A percentile compares a stretch with the other conserved stretches of the same genome.
Evolutionary conservation across 1,140 invertebrate species (phyloP).

Genomic region (Macrocentrus cingulum): DNA sequence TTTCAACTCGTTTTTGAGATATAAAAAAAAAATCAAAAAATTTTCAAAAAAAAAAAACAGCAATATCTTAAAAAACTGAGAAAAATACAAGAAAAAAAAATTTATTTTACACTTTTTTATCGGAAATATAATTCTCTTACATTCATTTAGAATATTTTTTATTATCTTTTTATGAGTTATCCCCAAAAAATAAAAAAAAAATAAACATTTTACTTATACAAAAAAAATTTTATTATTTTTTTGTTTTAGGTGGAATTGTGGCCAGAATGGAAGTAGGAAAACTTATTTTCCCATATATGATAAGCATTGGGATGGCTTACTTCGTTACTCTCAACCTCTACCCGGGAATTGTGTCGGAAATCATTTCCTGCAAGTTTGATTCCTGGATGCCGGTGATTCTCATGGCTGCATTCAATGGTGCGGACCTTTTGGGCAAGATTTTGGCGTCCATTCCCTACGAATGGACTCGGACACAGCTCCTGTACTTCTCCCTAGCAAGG

Average conservation of each 20-base stretch:
- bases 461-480: slow-evolving; percentile 75
- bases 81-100: no score
- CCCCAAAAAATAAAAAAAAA: no score
- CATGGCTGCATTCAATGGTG: slow-evolving; percentile 85
- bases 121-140: no score
- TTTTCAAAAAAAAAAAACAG: no score
- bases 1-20: no score
- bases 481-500: slow-evolving; percentile 70
- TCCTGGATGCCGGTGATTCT: slow-evolving; percentile 90
- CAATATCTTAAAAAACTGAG: no score
- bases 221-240: no score
- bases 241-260: slow-evolving; percentile 64
- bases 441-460: slow-evolving; percentile 78
- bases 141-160: no score
- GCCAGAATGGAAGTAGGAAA: slow-evolving; percentile 76
- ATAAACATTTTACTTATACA: no score
- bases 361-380: slow-evolving; percentile 77
- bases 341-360: slow-evolving; percentile 86
- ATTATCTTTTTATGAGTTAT: no score
- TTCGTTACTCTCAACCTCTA: slow-evolving; percentile 86
- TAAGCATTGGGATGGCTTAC: slow-evolving; percentile 82
- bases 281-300: slow-evolving; percentile 85
- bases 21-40: no score
- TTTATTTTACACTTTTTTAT: no score
- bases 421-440: slow-evolving; percentile 84